phyloP scores from a whole-genome alignment of 2,797 vertebrate genomes.

The Phaenicophaeus curvirostris region DNA sequence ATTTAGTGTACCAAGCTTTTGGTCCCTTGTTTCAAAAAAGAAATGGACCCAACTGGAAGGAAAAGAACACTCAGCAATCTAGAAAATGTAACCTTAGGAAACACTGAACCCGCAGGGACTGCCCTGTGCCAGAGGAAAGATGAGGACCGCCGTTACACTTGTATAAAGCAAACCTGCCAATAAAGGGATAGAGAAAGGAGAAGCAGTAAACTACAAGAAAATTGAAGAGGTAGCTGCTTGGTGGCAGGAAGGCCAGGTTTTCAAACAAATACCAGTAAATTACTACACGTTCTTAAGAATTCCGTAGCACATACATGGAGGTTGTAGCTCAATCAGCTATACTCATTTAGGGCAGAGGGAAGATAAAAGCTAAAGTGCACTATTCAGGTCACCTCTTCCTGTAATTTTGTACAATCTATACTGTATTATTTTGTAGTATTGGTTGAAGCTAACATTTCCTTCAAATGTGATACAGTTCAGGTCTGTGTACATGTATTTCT shows the following conservation, averaged over 20 bases:
- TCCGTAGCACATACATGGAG: accelerated
- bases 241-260: background rate
- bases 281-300: background rate
- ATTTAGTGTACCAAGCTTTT: background rate
- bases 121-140: background rate
- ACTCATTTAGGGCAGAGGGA: background rate
- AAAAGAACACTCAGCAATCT: background rate
- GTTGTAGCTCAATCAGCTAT: background rate
- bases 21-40: background rate
- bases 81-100: background rate
- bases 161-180: background rate
- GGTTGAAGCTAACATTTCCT: background rate
- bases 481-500: background rate
- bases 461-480: background rate
- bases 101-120: background rate
- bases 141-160: background rate
- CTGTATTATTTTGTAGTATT: background rate
- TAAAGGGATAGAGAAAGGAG: background rate
- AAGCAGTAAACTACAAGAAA: background rate
- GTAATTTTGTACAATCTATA: background rate
- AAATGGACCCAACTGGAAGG: background rate
- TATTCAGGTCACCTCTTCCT: background rate
- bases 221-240: background rate
- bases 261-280: background rate
- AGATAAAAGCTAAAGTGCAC: background rate